Conservation (phyloP, 1,140 invertebrate genomes). For the Drosophila fuyamai region DNA sequence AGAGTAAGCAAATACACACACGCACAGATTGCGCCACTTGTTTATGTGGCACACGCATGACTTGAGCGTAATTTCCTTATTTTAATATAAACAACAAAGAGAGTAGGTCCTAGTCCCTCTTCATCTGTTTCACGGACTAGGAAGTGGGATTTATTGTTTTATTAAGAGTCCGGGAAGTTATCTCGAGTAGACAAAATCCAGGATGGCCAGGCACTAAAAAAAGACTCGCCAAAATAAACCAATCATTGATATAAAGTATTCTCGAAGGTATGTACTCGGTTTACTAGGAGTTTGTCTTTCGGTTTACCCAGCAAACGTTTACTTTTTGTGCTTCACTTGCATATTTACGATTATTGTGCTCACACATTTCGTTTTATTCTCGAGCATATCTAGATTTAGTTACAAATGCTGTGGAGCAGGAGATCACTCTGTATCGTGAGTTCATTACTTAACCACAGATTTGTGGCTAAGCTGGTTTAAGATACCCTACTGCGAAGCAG, state of each 20-base stretch:
- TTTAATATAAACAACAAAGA: constrained; percentile 55
- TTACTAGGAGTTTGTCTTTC: constrained; percentile 19
- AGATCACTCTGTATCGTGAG: constrained; percentile 30
- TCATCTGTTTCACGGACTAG: not conserved
- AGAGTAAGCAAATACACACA: constrained; percentile 47
- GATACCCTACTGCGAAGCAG: constrained; percentile 9
- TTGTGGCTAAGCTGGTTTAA: constrained; percentile 28
- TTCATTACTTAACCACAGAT: constrained; percentile 53
- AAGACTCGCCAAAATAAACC: constrained; percentile 22
- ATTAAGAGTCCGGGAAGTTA: constrained; percentile 48
- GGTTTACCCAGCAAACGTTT: constrained; percentile 29
- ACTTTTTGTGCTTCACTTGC: constrained; percentile 36
- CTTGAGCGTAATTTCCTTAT: constrained; percentile 67
- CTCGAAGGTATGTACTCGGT: constrained; percentile 14
- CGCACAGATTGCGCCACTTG: constrained; percentile 55
- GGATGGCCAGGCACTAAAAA: constrained; percentile 12
- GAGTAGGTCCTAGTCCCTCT: not conserved
- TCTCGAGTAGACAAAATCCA: constrained; percentile 5
- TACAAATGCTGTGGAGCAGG: constrained; percentile 6
- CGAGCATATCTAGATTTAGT: constrained; percentile 37
- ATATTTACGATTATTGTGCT: constrained; percentile 60
- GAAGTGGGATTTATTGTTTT: constrained; percentile 70
- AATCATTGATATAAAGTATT: constrained; percentile 48
- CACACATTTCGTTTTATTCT: constrained; percentile 39
- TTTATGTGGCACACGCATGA: constrained; percentile 77